Base-by-base conservation (phyloP, 2,888 invertebrate species). In the Blastobasis adustella region DNA sequence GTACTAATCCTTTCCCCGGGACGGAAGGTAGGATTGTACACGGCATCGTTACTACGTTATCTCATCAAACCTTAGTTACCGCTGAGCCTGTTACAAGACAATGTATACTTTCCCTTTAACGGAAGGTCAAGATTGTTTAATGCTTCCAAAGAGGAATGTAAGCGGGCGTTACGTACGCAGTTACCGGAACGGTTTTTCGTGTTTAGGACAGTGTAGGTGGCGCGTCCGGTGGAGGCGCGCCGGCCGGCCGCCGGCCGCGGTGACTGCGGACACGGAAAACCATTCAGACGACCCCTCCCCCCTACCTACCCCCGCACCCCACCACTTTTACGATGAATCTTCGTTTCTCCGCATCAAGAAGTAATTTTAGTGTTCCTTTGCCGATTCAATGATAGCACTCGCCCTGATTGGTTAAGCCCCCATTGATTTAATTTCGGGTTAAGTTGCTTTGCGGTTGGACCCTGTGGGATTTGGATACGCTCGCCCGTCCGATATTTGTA, bases 301-400 rank as follows among this genome's bases (percentile, higher is more conserved):
- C 59, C 67, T 59, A 58, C 59, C 59, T 46, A 56, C 60, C 58
- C 61, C 62, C 62, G 57, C 65, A 62, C 64, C 68, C 82, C 78
- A 77, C 83, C 82, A 82, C 83, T 87, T 87, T 87, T 87, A 88
- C 87, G 87, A 87, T 87, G 87, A 87, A 87, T 88, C 87, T 87
- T 88, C 87, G 86, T 86, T 87, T 86, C 87, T 84, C 82, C 84
- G 85, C 84, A 87, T 86, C 87, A 87, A 86, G 87, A 87, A 88
- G 87, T 86, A 87, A 87, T 87, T 87, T 87, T 86, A 86, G 86
- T 87, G 87, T 88, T 87, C 83, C 84, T 86, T 87, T 83, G 79
- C 84, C 86, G 86, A 87, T 87, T 87, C 86, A 87, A 87, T 86
- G 88, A 86, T 87, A 88, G 85, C 87, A 88, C 87, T 88, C 86